These are phyloP conservation scores for Callyntrura guangdongensis DNA, from an alignment of 2,888 invertebrate species.

Conservation along the genomic window DNA sequence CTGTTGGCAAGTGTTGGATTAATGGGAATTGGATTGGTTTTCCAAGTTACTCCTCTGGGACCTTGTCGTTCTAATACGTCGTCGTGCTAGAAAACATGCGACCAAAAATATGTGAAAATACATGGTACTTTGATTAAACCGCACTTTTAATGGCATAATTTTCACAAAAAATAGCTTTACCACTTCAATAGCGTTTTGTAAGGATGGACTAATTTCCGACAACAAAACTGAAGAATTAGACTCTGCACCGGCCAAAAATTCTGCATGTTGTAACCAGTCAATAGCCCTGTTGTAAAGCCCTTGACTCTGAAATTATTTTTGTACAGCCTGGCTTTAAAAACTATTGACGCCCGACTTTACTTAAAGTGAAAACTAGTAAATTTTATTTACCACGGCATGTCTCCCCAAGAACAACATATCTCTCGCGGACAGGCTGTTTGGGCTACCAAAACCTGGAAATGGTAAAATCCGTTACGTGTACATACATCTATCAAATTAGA, in stretches of 20 bases:
- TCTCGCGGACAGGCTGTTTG: conserved; percentile 85
- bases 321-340: background rate
- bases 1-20: conserved; percentile 83
- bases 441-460: conserved; percentile 82
- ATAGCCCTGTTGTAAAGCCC: conserved; percentile 86
- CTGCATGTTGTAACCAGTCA: conserved; percentile 85
- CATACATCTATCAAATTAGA: background rate
- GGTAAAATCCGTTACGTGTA: conserved; percentile 26
- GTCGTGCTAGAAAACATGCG: conserved; percentile 84
- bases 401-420: conserved; percentile 86
- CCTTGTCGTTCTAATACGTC: conserved; percentile 85
- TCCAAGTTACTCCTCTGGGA: conserved; percentile 85
- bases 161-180: conserved; percentile 81
- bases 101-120: conserved; percentile 14
- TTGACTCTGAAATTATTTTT: conserved; percentile 80
- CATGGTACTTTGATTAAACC: background rate
- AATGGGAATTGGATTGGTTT: conserved; percentile 85
- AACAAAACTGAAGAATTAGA: conserved; percentile 84
- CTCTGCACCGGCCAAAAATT: conserved; percentile 84
- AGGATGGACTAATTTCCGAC: conserved; percentile 85
- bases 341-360: no score
- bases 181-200: conserved; percentile 85
- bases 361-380: background rate
- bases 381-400: conserved; percentile 85
- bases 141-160: background rate